Evolutionary conservation across 2,113 vertebrate species (phyloP), one percentile per base, ranked within the genome.

Genomic region (Oryzias celebensis): DNA sequence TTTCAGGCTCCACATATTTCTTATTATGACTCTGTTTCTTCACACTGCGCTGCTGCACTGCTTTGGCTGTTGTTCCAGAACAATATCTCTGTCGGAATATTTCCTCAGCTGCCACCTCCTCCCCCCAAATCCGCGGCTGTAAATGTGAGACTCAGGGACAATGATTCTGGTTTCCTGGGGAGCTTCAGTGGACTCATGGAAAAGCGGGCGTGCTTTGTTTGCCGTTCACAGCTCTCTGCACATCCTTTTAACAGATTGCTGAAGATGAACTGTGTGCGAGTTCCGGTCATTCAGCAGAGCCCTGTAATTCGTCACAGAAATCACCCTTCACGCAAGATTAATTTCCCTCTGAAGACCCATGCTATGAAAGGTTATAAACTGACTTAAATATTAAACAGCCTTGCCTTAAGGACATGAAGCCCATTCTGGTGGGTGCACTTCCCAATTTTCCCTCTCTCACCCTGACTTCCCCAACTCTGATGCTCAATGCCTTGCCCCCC

Each of bases 381-480:
- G 82, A 81, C 78, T 87, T 83, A 86, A 86, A 89, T 90, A 89
- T 90, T 89, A 87, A 91, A 78, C 70, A 85, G 84, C 72, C 77
- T 79, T 85, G 87, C 87, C 85, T 88, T 75, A 82, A 86, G 82
- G 85, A 91, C 73, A 83, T 46, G 36, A 77, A 85, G 78, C 55
- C 66, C 72, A 77, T 84, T 82, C 74, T 84, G 63, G 64, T 72
- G 69, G 75, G 61, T 65, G 54, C 68, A 73, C 56, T 76, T 85
- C 55, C 61, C 48, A 73, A 52, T 54, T 63, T 45, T 10, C 71
- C 55, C 66, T 42, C 28, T 31, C 58, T 69, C 75, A 10, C 77
- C 65, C 45, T 67, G 26, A 69, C 71, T 77, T 51, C 49, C 47
- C 43, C 64, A 48, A 31, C 68, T 48, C 44, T 66, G 18, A 47